Evolutionary conservation across 2,113 vertebrate species (phyloP).

Genomic region (Ranitomeya imitator): DNA sequence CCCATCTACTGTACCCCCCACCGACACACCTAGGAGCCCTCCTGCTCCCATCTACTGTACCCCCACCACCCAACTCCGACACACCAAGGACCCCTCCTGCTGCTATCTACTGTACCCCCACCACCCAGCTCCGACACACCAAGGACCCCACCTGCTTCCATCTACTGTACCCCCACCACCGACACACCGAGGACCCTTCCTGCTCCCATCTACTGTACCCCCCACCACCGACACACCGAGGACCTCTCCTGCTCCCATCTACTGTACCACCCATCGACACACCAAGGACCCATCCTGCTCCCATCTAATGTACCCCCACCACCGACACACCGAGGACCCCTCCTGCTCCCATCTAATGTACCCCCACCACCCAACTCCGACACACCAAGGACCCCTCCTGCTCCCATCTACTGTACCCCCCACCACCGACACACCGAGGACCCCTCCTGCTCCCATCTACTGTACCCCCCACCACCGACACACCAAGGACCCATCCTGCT

Average conservation of each 20-base stretch:
- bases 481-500: background rate
- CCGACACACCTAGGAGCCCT: too few species aligned
- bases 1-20: too few species aligned
- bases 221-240: background rate
- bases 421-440: too few species aligned
- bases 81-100: background rate
- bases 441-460: background rate
- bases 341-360: background rate
- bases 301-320: background rate
- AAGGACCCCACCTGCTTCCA: background rate
- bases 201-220: background rate
- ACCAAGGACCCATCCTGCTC: background rate
- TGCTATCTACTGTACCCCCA: background rate
- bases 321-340: background rate
- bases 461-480: background rate
- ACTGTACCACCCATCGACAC: too few species aligned
- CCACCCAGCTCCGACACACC: background rate
- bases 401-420: background rate
- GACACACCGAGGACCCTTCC: background rate
- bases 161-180: background rate
- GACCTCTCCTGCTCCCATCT: background rate
- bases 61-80: background rate
- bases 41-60: background rate
- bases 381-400: background rate
- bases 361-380: too few species aligned